Evolutionary conservation across 2,113 vertebrate species (phyloP), one percentile per base, ranked within the genome.

Genomic region (Uropsilus gracilis): DNA sequence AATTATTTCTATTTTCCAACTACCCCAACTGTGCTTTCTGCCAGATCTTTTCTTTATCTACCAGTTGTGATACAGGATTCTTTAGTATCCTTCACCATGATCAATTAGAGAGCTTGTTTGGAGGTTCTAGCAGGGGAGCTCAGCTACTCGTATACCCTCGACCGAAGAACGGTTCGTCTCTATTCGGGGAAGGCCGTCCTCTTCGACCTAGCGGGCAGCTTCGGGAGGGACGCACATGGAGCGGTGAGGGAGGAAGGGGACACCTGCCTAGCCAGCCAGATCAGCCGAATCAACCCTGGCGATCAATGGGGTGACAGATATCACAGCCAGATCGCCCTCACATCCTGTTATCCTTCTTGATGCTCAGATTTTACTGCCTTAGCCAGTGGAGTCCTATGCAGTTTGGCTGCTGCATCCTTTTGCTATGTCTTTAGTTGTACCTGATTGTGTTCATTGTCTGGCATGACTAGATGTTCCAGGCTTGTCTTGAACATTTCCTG

Each of bases 401-500:
- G 28, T 3, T 46, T 72, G 77, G 34, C 42, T 64, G 82, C 55
- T 69, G 69, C 22, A 6, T 90, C 66, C 76, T 69, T 64, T 69
- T 17, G 28, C 71, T 37, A 20, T 84, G 50, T 78, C 32, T 30
- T 34, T 84, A 64, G 28, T 75, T 50, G n/a, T 46, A 32, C 77
- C 63, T 83, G 81, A 61, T 86, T 53, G 37, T 39, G 44, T 94
- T 81, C 83, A 28, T 57, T 64, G 26, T 75, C 39, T 93, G 26
- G 18, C 84, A n/a, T 30, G 53, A 71, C 50, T 90, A 37, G 39
- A 66, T 90, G 44, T 86, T 71, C 42, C 37, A 59, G 30, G 77
- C 44, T 86, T 85, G 24, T 89, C 48, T 76, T 89, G 12, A n/a
- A 68, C 34, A 61, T 73, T 91, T 95, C 42, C 34, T 85, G 44